phyloP scores from a whole-genome alignment of 2,888 invertebrate species.

The Rhyacophila evoluta region DNA sequence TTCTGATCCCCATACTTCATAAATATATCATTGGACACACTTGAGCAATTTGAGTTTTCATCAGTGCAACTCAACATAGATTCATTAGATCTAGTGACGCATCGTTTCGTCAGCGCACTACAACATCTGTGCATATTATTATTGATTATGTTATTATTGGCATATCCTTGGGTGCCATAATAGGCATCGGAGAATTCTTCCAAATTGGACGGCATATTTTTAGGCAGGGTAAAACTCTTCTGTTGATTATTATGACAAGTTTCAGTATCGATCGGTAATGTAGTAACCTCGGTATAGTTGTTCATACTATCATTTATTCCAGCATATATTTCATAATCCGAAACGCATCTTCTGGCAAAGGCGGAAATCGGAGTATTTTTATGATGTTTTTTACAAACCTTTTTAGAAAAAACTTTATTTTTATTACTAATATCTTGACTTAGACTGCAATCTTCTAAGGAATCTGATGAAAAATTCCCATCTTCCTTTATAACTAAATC shows the following conservation, averaged over 20 bases:
- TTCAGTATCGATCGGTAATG: neutral
- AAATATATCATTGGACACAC: constrained; percentile 69
- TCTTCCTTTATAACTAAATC: constrained; percentile 66
- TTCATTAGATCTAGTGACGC: constrained; percentile 72
- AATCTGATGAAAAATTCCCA: constrained; percentile 83
- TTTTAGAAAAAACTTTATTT: constrained; percentile 69
- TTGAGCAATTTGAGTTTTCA: constrained; percentile 66
- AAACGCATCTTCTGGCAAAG: constrained; percentile 77
- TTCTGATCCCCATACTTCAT: constrained; percentile 68
- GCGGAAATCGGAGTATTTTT: constrained; percentile 60
- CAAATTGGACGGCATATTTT: constrained; percentile 69
- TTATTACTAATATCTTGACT: constrained; percentile 69
- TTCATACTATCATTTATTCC: constrained; percentile 63
- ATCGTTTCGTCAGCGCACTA: constrained; percentile 69
- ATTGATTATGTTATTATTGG: constrained; percentile 61
- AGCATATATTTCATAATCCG: constrained; percentile 81
- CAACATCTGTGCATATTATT: constrained; percentile 66
- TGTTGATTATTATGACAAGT: constrained; percentile 55
- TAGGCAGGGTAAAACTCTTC: constrained; percentile 67
- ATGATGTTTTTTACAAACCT: constrained; percentile 69
- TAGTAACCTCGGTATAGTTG: constrained; percentile 30
- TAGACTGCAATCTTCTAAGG: constrained; percentile 78
- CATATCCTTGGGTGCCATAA: constrained; percentile 59
- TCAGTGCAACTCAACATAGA: constrained; percentile 64
- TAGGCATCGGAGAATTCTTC: constrained; percentile 69